Evolutionary conservation across 2,113 vertebrate genomes (phyloP).

Genomic region (Oenanthe oenanthe): DNA sequence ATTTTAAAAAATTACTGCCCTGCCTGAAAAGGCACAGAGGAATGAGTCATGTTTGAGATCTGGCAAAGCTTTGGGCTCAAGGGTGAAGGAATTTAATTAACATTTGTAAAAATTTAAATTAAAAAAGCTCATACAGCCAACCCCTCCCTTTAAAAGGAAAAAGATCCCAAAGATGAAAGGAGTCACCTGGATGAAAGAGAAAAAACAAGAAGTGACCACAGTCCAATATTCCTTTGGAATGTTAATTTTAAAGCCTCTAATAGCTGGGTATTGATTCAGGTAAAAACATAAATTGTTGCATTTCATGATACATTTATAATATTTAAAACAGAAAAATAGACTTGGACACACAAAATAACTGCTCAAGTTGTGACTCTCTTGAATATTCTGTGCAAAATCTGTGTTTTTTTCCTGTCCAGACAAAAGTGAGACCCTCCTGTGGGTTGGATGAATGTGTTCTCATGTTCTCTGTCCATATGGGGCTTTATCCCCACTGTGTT

Average conservation of each 20-base stretch:
- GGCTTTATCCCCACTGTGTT: neutral
- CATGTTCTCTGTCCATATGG: neutral
- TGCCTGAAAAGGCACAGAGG: neutral
- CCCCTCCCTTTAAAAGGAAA: neutral
- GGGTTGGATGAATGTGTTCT: neutral
- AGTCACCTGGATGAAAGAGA: neutral
- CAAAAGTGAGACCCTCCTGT: neutral
- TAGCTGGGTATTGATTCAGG: neutral
- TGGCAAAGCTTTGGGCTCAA: neutral
- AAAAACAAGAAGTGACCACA: neutral
- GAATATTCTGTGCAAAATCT: neutral
- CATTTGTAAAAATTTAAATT: neutral
- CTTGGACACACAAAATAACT: neutral
- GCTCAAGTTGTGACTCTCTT: neutral
- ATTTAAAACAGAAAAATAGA: neutral
- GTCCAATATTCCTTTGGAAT: neutral
- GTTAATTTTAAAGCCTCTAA: neutral
- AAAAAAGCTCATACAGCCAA: neutral
- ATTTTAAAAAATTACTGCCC: neutral
- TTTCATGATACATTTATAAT: neutral
- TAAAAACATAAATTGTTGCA: neutral
- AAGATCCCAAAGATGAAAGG: neutral
- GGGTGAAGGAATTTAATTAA: neutral
- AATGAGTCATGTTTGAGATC: neutral
- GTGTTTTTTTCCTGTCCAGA: neutral